A percentile compares a stretch with the other conserved stretches of the same genome.
Evolutionary conservation across 2,797 vertebrate genomes (phyloP).

Genomic region (Remorina albescens): DNA sequence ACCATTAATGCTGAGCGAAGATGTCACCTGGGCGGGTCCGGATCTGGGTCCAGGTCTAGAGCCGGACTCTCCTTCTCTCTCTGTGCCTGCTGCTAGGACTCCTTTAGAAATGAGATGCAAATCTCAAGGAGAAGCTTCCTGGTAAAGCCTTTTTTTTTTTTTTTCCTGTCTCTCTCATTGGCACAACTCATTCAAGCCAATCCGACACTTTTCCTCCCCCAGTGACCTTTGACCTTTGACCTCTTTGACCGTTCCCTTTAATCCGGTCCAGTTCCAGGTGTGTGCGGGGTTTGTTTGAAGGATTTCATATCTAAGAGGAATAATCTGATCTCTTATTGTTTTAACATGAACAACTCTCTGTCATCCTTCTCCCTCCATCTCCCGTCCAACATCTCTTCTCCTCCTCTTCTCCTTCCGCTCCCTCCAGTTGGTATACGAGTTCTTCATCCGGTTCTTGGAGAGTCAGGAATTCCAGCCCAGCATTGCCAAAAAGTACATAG

Average conservation of each 20-base stretch:
- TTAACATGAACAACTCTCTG: background rate
- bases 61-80: conserved; percentile 51
- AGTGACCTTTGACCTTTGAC: conserved; percentile 34
- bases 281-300: conserved; percentile 4
- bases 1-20: background rate
- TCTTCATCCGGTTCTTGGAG: conserved; percentile 99
- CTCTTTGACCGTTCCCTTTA: conserved; percentile 1
- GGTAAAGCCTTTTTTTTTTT: conserved; percentile 60
- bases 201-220: background rate
- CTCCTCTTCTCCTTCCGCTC: conserved; percentile 9
- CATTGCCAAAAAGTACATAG: conserved; percentile 99
- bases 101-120: conserved; percentile 79
- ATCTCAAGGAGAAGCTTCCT: conserved; percentile 76
- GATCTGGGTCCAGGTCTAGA: conserved; percentile 18
- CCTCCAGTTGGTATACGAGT: conserved; percentile 97
- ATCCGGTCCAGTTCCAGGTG: conserved; percentile 19
- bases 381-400: background rate
- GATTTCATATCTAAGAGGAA: background rate
- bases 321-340: background rate
- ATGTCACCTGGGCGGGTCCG: background rate
- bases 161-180: conserved; percentile 1
- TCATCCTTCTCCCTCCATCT: background rate
- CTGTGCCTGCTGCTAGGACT: conserved; percentile 71
- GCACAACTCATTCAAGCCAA: background rate
- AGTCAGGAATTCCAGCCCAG: conserved; percentile 99